Percentiles rank a stretch among this genome's conserved stretches.
Conservation (phyloP, 2,888 invertebrate species). For the Caenorhabditis plicata region DNA sequence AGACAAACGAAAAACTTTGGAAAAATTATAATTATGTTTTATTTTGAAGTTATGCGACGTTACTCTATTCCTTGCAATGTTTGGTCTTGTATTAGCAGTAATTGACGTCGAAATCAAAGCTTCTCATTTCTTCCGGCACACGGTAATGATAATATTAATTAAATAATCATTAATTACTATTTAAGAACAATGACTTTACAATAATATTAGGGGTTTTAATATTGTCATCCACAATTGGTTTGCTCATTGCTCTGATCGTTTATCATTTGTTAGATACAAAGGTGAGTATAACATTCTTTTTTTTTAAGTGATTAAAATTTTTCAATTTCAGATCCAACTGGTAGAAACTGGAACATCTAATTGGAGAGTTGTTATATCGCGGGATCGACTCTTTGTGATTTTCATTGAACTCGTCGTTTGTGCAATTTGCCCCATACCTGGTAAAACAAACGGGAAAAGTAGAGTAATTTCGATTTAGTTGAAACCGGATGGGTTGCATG, state of each 20-base stretch:
- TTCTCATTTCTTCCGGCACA: constrained; percentile 6
- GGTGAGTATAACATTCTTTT: constrained; percentile 79
- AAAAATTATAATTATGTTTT: too few species aligned
- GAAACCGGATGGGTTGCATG: constrained; percentile 39
- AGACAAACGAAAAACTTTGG: too few species aligned
- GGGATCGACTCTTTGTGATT: constrained; percentile 79
- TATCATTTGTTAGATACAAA: constrained; percentile 99
- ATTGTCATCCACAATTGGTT: constrained; percentile 88
- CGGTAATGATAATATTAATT: not conserved
- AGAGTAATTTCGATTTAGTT: constrained; percentile 16
- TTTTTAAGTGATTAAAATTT: not conserved
- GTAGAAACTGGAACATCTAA: constrained; percentile 99
- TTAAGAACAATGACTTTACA: constrained; percentile 9
- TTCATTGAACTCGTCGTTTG: constrained; percentile 86
- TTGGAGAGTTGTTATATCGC: constrained; percentile 99
- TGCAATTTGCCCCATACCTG: constrained; percentile 75
- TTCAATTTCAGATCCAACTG: constrained; percentile 87
- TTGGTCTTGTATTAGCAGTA: constrained; percentile 52
- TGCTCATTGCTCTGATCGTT: constrained; percentile 96
- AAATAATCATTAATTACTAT: not conserved
- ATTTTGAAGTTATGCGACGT: constrained; percentile 54
- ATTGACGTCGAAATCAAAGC: constrained; percentile 55
- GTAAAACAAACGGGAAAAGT: constrained; percentile 24
- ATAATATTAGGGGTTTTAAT: constrained; percentile 36
- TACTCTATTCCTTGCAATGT: constrained; percentile 43